Evolutionary conservation across 2,888 invertebrate genomes (phyloP).

Genomic region (Idaea aversata): DNA sequence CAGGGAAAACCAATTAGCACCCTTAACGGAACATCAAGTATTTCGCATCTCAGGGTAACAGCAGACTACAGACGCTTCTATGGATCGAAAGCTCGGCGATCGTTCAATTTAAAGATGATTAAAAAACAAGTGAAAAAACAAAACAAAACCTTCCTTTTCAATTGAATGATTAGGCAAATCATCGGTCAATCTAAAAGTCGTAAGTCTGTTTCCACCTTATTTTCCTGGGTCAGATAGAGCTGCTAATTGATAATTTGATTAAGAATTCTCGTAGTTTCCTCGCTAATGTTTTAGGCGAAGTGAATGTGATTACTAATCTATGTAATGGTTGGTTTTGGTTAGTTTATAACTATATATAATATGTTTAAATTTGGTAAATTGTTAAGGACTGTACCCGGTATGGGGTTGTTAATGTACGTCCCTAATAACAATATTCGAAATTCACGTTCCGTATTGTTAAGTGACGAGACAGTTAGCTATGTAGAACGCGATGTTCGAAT

Average conservation of each 20-base stretch:
- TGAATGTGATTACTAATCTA: neutral
- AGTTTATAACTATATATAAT: neutral
- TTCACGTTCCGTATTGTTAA: no score
- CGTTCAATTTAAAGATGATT: no score
- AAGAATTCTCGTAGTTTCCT: neutral
- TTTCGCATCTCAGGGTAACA: neutral
- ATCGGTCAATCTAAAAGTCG: neutral
- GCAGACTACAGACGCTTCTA: neutral
- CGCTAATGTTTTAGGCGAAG: neutral
- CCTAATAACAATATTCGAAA: no score
- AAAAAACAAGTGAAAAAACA: no score
- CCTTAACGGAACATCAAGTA: neutral
- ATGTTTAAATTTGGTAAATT: neutral
- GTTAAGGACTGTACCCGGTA: no score
- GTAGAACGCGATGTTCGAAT: neutral
- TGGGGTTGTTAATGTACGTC: no score
- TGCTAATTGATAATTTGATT: conserved; percentile 1
- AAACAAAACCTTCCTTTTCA: no score
- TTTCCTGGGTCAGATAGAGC: neutral
- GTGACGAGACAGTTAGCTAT: no score
- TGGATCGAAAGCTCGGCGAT: neutral
- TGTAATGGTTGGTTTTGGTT: neutral
- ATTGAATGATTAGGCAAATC: neutral
- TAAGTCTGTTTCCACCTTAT: neutral
- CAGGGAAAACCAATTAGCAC: neutral